phyloP scores from a whole-genome alignment of 2,888 invertebrate species.

The Trissolcus brochymenae region DNA sequence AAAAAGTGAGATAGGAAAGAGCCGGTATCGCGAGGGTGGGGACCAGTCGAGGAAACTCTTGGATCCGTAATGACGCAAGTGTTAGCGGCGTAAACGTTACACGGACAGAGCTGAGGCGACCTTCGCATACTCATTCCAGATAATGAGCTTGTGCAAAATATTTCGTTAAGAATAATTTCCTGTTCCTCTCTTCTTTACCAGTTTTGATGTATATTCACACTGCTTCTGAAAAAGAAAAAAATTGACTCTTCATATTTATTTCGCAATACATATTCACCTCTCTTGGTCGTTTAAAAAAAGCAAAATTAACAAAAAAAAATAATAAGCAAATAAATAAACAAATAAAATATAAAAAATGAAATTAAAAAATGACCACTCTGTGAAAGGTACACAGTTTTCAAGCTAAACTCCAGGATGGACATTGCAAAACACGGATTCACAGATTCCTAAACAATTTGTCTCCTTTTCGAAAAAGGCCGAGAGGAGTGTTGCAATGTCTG shows the following conservation, averaged over 20 bases:
- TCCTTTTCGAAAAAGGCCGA: slow-evolving; percentile 45
- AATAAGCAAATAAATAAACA: too few relatives aligned
- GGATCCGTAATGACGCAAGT: slow-evolving; percentile 62
- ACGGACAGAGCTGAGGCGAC: slow-evolving; percentile 47
- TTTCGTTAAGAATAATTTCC: slow-evolving; percentile 57
- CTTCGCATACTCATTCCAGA: slow-evolving; percentile 58
- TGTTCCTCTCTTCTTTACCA: slow-evolving; percentile 41
- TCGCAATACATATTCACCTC: too few relatives aligned
- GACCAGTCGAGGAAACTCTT: slow-evolving; percentile 59
- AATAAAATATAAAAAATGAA: too few relatives aligned
- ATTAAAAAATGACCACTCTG: not conserved
- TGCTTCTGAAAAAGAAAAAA: too few relatives aligned
- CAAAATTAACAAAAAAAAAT: too few relatives aligned
- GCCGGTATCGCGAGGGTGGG: slow-evolving; percentile 46
- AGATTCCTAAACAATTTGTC: slow-evolving; percentile 33
- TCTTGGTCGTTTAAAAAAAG: too few relatives aligned
- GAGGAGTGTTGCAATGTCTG: slow-evolving; percentile 35
- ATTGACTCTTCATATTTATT: too few relatives aligned
- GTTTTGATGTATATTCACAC: slow-evolving; percentile 24
- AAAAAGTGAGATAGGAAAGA: slow-evolving; percentile 51
- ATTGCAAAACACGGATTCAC: too few relatives aligned
- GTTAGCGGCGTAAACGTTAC: slow-evolving; percentile 51
- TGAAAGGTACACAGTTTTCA: not conserved
- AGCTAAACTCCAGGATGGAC: not conserved
- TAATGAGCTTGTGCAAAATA: slow-evolving; percentile 58